Evolutionary conservation across 2,113 vertebrate species (phyloP).

Genomic region (Pandion haliaetus): DNA sequence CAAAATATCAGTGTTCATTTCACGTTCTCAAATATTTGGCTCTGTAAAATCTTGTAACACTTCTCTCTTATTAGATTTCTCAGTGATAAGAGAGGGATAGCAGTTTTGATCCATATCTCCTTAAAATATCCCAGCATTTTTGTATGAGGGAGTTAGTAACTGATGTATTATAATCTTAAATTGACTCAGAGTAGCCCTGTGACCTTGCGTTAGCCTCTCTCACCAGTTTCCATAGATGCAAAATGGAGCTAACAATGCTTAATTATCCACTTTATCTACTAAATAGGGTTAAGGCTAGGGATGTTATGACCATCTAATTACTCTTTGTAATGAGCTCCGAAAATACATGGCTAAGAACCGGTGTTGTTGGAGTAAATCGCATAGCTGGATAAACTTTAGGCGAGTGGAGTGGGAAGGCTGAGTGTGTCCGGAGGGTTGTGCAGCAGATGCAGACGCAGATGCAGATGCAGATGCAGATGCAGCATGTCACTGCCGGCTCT

Average conservation of each 20-base stretch:
- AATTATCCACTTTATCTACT: constrained; percentile 45
- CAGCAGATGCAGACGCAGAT: background rate
- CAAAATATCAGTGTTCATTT: background rate
- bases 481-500: background rate
- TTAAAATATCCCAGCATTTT: background rate
- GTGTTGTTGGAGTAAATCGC: background rate
- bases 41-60: background rate
- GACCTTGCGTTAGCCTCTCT: background rate
- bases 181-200: background rate
- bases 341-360: background rate
- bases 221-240: constrained; percentile 7
- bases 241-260: constrained; percentile 1
- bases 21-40: background rate
- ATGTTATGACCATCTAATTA: background rate
- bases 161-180: background rate
- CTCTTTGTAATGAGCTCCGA: constrained; percentile 41
- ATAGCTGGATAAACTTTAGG: background rate
- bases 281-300: constrained; percentile 15
- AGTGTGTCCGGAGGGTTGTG: accelerated
- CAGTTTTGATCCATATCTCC: background rate
- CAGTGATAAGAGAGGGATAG: background rate
- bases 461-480: background rate
- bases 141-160: background rate
- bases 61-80: background rate
- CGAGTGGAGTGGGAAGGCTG: background rate